Base-by-base conservation (phyloP, 92 coral and sea anemone species). In the Epizoanthus rinbou region DNA sequence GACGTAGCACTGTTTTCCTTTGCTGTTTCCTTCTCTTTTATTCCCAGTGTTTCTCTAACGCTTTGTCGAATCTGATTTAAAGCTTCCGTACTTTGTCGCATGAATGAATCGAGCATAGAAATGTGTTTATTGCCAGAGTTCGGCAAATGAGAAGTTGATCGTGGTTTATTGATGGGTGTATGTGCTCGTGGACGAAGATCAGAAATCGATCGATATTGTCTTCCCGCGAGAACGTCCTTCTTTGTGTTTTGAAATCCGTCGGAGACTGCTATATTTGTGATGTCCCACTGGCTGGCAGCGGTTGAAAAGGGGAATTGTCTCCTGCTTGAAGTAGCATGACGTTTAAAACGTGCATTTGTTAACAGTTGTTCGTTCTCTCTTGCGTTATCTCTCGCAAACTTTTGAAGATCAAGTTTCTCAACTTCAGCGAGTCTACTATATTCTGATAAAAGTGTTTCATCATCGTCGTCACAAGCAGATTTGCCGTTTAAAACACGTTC, bases 401-500 rank as follows among this genome's bases (percentile, higher is more conserved):
- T 86, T 24, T 82, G 65, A 60, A 94, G 91, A 78, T 97, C 95
- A 22, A 97, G 87, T 53, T 87, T 88, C 18, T 90, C 88, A 10
- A 97, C 99, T 75, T 92, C 98, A 35, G 99, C 98, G 5, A 91
- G 90, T 53, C 95, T 83, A 6, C 80, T 59, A 66, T 97, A 97
- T 87, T 97, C 99, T 6, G 91, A 83, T 71, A 97, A 75, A 47
- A 97, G 86, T 60, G 97, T 90, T 0, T 86, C 79, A 57, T 97
- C 99, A 81, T 97, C 93, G 62, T 88, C 64, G 58, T 93, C 97
- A 70, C 89, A 75, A 18, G 95, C 82, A 28, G 94, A 87, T 69
- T 91, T 93, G 0, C 98, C 99, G 86, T 97, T 94, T 50, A 94
- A 79, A 52, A 92, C 97, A 19, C 99, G 89, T 76, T 97, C 99